Percentiles rank a stretch among this genome's conserved stretches.
phyloP scores from a whole-genome alignment of 2,113 vertebrate genomes.

The Gallinago paraguaiae region DNA sequence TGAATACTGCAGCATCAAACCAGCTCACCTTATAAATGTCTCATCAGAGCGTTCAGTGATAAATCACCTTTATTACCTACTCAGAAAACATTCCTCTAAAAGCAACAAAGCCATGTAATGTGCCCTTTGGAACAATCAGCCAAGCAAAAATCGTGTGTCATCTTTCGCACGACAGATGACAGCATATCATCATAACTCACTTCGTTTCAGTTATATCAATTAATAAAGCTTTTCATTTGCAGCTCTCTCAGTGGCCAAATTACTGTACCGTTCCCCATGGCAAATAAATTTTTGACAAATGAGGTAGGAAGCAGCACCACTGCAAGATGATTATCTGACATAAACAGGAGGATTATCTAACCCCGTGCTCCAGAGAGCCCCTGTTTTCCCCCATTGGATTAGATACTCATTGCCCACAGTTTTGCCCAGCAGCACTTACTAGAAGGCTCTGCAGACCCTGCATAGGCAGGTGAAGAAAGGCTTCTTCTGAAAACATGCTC shows the following conservation, averaged over 20 bases:
- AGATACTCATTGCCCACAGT: not conserved
- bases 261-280: not conserved
- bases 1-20: not conserved
- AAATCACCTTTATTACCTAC: constrained; percentile 29
- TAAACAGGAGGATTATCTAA: not conserved
- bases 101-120: constrained; percentile 8
- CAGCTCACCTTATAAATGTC: not conserved
- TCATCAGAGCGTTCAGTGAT: not conserved
- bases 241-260: not conserved
- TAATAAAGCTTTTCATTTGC: constrained; percentile 40
- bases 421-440: constrained; percentile 65
- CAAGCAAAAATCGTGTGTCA: not conserved
- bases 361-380: not conserved
- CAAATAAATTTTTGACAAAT: not conserved
- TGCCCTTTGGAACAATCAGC: constrained; percentile 39
- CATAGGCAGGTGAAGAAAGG: constrained; percentile 68
- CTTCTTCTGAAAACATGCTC: constrained; percentile 72
- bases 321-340: not conserved
- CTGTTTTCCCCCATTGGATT: not conserved
- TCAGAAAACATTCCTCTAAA: not conserved
- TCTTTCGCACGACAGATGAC: not conserved
- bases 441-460: constrained; percentile 72
- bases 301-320: not conserved
- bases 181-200: not conserved
- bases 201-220: not conserved